Base-by-base conservation (phyloP, 1,140 invertebrate genomes). In the Bombus turneri region DNA sequence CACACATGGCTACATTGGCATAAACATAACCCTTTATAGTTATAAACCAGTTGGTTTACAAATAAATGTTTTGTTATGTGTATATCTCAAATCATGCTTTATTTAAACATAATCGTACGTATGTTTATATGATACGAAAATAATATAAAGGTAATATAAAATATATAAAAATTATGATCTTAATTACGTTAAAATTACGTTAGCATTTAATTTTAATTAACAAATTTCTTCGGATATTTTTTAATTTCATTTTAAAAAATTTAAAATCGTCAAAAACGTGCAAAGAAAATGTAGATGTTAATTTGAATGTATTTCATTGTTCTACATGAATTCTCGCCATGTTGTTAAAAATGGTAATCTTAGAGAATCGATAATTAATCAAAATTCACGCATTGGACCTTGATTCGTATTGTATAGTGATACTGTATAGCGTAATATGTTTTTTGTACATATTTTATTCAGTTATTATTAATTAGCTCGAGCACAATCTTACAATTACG, bases 1-100 rank as follows among this genome's bases (percentile, higher is more conserved):
- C 95, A 89, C 95, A 95, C 95, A 95, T 95, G 91, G 90, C 87
- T 28, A 15, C 53, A 59, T 47, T 71, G 12, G 64, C 72, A 41
- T 34, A 64, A 64, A 81, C 28, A 57, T 85, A 72, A 84, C 43
- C 59, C n/a, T 15, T 18, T 62, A 28, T 15, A 62, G 76, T 18
- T 18, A 47, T 47, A 47, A 47, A 47, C 4, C 43, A 47, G 15
- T 22, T 77, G n/a, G 25, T 47, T 8, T 22, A 72, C 18, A 59
- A n/a, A 72, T 62, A 47, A 75, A 82, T 68, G 8, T 39, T 25
- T n/a, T 28, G 1, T 28, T 53, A 22, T 53, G 47, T 53, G 47
- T 53, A 53, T 53, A 53, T 22, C 47, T 53, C 47, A 53, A 53
- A 53, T 53, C 47, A 53, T 53, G 6, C 18, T 53, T 31, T 12